Conservation (phyloP, 1,140 invertebrate genomes). For the Drosophila cardini region DNA sequence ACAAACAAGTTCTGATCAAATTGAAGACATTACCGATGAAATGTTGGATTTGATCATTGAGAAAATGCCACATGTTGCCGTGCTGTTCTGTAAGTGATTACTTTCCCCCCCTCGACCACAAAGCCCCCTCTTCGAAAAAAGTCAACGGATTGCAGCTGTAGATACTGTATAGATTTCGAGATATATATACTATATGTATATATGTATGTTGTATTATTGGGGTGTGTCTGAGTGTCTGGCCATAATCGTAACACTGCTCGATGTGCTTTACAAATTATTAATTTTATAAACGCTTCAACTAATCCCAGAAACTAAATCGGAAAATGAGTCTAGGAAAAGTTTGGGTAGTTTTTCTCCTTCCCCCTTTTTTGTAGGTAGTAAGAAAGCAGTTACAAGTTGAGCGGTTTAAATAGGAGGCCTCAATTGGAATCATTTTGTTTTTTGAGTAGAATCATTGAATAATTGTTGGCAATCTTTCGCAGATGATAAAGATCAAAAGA, state of each 20-base stretch:
- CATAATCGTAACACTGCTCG: constrained; percentile 57
- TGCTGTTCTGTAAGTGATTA: constrained; percentile 92
- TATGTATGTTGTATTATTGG: constrained; percentile 38
- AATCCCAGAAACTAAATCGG: constrained; percentile 51
- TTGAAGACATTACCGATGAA: constrained; percentile 97
- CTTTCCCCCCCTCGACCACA: constrained; percentile 15
- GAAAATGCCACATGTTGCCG: constrained; percentile 94
- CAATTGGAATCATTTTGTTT: constrained; percentile 35
- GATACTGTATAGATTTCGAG: constrained; percentile 51
- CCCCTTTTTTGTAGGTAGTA: constrained; percentile 12
- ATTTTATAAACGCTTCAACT: constrained; percentile 63
- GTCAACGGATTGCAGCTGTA: constrained; percentile 44
- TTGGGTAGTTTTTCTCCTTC: background rate
- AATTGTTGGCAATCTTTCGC: constrained; percentile 52
- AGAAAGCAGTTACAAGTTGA: constrained; percentile 41
- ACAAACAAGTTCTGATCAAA: constrained; percentile 94
- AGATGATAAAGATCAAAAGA: constrained; percentile 97
- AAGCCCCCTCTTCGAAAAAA: background rate
- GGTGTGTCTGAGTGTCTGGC: constrained; percentile 67
- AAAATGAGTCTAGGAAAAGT: constrained; percentile 5
- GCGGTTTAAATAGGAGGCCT: constrained; percentile 28
- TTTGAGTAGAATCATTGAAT: background rate
- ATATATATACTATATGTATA: constrained; percentile 26
- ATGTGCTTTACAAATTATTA: constrained; percentile 62
- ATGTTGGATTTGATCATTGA: constrained; percentile 96